Conservation (phyloP, 2,113 vertebrate genomes). For the Orthonyx spaldingii region DNA sequence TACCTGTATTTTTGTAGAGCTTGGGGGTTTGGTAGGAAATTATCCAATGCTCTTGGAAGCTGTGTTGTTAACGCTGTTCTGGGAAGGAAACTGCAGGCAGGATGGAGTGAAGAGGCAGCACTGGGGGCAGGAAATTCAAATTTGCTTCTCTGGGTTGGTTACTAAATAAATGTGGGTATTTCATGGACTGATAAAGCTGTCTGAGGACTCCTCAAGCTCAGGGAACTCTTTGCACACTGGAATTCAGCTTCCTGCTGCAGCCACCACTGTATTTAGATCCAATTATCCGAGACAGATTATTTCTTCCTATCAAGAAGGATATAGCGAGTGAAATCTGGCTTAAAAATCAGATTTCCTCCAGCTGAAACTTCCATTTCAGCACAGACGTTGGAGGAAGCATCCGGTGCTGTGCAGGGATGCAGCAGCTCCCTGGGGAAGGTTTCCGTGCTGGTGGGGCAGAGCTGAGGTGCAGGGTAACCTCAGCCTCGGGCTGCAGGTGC, state of each 20-base stretch:
- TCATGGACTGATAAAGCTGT: fast-evolving
- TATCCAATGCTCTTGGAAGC: fast-evolving
- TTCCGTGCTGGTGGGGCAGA: fast-evolving
- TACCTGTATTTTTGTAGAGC: background rate
- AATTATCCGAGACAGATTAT: fast-evolving
- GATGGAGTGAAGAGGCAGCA: background rate
- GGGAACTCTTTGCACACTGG: background rate
- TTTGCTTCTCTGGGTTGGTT: background rate
- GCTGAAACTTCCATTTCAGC: background rate
- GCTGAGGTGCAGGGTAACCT: fast-evolving
- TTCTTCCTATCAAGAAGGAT: background rate
- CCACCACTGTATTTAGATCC: fast-evolving
- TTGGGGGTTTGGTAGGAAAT: background rate
- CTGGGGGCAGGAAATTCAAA: background rate
- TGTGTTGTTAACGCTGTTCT: background rate
- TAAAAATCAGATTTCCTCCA: background rate
- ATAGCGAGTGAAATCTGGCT: background rate
- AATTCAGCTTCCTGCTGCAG: background rate
- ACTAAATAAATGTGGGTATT: background rate
- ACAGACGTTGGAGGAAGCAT: fast-evolving
- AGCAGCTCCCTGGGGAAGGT: background rate
- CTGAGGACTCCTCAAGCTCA: background rate
- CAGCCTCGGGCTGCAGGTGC: background rate
- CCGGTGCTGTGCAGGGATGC: fast-evolving
- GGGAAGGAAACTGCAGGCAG: background rate